Evolutionary conservation across 1,140 invertebrate species (phyloP).

Genomic region (Bemisia tabaci): DNA sequence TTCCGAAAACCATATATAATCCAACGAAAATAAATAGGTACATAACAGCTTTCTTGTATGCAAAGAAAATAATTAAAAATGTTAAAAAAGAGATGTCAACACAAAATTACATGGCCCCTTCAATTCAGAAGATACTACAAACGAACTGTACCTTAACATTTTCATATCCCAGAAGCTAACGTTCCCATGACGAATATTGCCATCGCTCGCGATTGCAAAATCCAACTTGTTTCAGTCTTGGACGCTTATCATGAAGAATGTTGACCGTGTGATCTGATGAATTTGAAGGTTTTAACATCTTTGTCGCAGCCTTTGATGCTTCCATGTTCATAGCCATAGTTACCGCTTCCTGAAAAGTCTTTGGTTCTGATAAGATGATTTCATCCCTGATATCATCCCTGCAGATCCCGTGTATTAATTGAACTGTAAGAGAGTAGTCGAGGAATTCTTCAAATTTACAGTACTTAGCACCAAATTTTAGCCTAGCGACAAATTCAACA

Average conservation of each 20-base stretch:
- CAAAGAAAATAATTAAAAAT: too few species aligned
- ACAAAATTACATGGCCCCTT: too few species aligned
- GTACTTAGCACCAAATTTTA: constrained; percentile 2
- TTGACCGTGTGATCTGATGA: not conserved
- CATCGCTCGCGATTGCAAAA: too few species aligned
- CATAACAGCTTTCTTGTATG: too few species aligned
- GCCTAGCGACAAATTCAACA: too few species aligned
- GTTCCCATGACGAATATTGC: too few species aligned
- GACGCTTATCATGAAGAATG: not conserved
- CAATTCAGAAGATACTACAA: too few species aligned
- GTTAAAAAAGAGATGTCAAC: too few species aligned
- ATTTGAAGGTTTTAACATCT: not conserved
- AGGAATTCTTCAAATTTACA: constrained; percentile 8
- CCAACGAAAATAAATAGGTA: too few species aligned
- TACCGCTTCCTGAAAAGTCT: not conserved
- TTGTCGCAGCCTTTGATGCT: not conserved
- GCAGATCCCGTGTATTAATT: not conserved
- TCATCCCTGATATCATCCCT: not conserved
- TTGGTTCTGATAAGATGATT: not conserved
- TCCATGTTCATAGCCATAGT: not conserved
- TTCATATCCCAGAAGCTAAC: too few species aligned
- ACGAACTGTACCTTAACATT: too few species aligned
- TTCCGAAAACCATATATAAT: too few species aligned
- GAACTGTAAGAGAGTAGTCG: not conserved
- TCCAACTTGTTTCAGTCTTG: not conserved